Percentiles rank a stretch among this genome's conserved stretches.
Conservation (phyloP, 1,140 invertebrate species). For the Thrips palmi region DNA sequence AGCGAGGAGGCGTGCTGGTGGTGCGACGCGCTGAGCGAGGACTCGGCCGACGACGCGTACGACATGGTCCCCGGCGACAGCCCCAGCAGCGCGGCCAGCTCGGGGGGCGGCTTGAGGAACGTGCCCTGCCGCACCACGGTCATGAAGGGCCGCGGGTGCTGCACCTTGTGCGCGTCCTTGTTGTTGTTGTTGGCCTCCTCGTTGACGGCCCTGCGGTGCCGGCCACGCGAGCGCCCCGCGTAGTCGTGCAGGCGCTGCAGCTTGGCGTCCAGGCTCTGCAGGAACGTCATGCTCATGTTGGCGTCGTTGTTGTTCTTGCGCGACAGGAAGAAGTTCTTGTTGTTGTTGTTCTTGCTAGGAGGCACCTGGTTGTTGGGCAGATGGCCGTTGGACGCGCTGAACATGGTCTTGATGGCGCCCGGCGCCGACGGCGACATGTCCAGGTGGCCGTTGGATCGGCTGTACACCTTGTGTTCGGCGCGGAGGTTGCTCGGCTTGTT, state of each 20-base stretch:
- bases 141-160: slow-evolving; percentile 46
- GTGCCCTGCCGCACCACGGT: slow-evolving; percentile 59
- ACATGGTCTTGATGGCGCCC: background rate
- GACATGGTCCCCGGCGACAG: slow-evolving; percentile 28
- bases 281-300: background rate
- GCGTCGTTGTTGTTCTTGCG: slow-evolving; percentile 4
- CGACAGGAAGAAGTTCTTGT: background rate
- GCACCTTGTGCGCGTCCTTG: background rate
- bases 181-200: background rate
- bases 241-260: too few species aligned
- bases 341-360: slow-evolving; percentile 4
- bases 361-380: background rate
- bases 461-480: background rate
- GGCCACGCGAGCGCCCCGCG: too few species aligned
- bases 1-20: slow-evolving; percentile 14
- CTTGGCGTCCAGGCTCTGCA: background rate
- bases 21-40: slow-evolving; percentile 11
- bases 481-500: background rate
- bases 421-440: background rate
- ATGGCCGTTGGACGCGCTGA: slow-evolving; percentile 3
- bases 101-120: slow-evolving; percentile 55
- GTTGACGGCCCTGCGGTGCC: too few species aligned
- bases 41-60: slow-evolving; percentile 16
- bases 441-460: background rate
- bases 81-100: slow-evolving; percentile 42